phyloP scores from a whole-genome alignment of 2,797 vertebrate genomes.

The Tenualosa thibaudeaui region DNA sequence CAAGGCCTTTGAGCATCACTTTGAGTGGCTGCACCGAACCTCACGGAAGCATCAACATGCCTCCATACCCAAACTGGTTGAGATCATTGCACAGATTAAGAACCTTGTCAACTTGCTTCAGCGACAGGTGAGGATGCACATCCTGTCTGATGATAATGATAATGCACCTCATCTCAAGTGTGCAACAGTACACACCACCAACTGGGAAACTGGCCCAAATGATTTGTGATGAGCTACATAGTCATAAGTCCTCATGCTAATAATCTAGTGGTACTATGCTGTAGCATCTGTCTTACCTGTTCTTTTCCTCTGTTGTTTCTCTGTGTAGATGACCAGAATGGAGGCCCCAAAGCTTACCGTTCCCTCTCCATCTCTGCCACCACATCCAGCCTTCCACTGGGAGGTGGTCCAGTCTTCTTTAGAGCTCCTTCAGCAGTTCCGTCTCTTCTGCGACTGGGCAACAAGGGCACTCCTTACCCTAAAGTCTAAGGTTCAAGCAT shows the following conservation, averaged over 20 bases:
- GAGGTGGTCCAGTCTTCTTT: slow-evolving; percentile 78
- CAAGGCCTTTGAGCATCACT: slow-evolving; percentile 79
- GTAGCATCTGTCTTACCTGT: not conserved
- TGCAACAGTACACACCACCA: not conserved
- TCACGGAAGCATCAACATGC: slow-evolving; percentile 75
- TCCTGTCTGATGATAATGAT: not conserved
- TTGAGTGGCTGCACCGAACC: slow-evolving; percentile 77
- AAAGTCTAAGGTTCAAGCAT: slow-evolving; percentile 68
- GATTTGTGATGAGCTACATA: not conserved
- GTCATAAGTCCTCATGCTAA: too few relatives aligned
- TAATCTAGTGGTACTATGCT: too few relatives aligned
- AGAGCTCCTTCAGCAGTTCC: slow-evolving; percentile 79
- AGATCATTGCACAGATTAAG: slow-evolving; percentile 76
- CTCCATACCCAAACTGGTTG: slow-evolving; percentile 69
- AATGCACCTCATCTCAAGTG: not conserved
- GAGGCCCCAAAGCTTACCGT: slow-evolving; percentile 65
- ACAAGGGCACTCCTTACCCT: slow-evolving; percentile 76
- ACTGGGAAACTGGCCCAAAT: not conserved
- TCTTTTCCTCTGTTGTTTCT: not conserved
- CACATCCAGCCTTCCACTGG: slow-evolving; percentile 71
- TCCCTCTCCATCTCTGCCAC: slow-evolving; percentile 71
- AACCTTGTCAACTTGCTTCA: slow-evolving; percentile 70
- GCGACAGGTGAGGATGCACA: slow-evolving; percentile 68
- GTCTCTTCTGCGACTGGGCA: slow-evolving; percentile 80
- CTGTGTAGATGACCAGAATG: slow-evolving; percentile 70